A percentile compares a stretch with the other conserved stretches of the same genome.
Conservation (phyloP, 2,113 vertebrate species). For the Steatornis caripensis region DNA sequence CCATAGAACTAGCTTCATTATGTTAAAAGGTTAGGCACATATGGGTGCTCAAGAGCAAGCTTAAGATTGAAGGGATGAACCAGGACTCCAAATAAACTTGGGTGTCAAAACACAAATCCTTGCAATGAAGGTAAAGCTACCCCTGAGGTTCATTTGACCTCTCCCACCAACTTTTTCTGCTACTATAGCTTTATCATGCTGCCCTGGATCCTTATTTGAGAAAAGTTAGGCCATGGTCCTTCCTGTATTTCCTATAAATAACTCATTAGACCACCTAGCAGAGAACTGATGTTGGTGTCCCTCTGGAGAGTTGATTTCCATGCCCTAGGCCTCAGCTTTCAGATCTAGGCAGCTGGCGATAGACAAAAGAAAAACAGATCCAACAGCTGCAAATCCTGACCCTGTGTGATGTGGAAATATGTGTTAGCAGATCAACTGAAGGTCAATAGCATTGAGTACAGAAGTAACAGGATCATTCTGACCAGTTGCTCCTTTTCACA, state of each 20-base stretch:
- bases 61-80: not conserved
- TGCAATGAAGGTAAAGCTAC: not conserved
- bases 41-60: not conserved
- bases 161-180: not conserved
- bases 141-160: not conserved
- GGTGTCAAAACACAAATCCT: not conserved
- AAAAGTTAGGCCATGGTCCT: not conserved
- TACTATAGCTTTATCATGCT: not conserved
- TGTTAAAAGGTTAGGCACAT: not conserved
- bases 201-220: not conserved
- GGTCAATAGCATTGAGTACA: not conserved
- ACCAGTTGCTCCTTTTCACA: not conserved
- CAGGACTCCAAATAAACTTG: not conserved
- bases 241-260: not conserved
- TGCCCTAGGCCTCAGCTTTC: not conserved
- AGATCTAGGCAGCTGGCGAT: not conserved
- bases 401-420: not conserved
- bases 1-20: not conserved
- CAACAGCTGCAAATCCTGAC: not conserved
- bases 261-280: not conserved
- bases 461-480: not conserved
- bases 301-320: not conserved
- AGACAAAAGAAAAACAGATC: not conserved
- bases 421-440: not conserved
- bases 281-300: not conserved